Evolutionary conservation across 92 coral and sea anemone genomes (phyloP), one percentile per base, ranked within the genome.

Genomic region (Chrysogorgia sp.): DNA sequence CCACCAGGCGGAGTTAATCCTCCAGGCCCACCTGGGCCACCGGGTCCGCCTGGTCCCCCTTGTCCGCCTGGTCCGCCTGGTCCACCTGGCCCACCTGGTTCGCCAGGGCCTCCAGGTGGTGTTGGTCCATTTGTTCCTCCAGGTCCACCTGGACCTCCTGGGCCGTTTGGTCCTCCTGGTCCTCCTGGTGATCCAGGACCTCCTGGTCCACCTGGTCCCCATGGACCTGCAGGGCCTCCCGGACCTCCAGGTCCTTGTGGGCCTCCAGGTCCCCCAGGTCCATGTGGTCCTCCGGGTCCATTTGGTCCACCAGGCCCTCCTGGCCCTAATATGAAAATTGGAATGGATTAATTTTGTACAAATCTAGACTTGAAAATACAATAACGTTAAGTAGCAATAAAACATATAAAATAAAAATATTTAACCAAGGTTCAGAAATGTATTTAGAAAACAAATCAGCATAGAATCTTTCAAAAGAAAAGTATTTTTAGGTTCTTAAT

Each of bases 251-350:
- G 96, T 68, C 49, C 81, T 56, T 83, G 69, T 34, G 70, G 70
- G 0, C 91, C 91, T 0, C 91, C 88, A 5, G 91, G 92, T 0
- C 90, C 92, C 7, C 85, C 89, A 22, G 94, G 94, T 25, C 75
- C 76, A 7, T 89, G 88, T 2, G 93, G 91, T 1, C 41, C 52
- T 32, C 60, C 3, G 8, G 47, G 10, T 59, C 82, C 15, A 72
- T 61, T 83, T 59, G 93, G 86, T 25, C 67, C 88, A 20, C 92
- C 79, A 3, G 88, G 91, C 72, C 83, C 82, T 10, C 88, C 59
- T 5, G 96, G 84, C 35, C 88, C 88, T 33, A 84, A 82, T 1
- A 89, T 86, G 24, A 82, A 86, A 10, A 91, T 91, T 7, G 89
- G 89, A 3, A 37, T 4, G 43, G 5, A 37, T 37, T 37, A 57